Percentiles rank a stretch among this genome's conserved stretches.
Conservation (phyloP, 2,888 invertebrate species). For the Andrena chrysosceles region DNA sequence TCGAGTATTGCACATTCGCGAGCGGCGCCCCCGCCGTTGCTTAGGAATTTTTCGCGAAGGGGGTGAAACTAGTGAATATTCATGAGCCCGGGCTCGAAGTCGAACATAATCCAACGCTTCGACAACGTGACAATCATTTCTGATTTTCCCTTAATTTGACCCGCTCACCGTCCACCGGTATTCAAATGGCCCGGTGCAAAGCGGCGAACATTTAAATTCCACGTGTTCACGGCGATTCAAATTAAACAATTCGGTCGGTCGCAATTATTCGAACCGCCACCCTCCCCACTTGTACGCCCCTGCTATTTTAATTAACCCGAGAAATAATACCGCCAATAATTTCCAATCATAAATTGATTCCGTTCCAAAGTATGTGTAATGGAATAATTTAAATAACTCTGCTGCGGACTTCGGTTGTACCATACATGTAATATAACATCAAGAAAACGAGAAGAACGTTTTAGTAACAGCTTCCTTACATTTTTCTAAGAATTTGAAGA, state of each 20-base stretch:
- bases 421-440: too few species aligned
- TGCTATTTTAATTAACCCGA: conserved; percentile 45
- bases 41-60: conserved; percentile 61
- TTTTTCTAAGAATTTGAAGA: too few species aligned
- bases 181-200: conserved; percentile 50
- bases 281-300: not conserved
- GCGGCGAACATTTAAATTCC: conserved; percentile 58
- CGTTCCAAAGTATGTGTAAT: not conserved
- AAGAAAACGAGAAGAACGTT: too few species aligned
- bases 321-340: conserved; percentile 40
- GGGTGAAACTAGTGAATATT: conserved; percentile 63
- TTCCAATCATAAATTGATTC: conserved; percentile 2
- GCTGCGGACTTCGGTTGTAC: too few species aligned
- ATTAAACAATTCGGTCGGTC: conserved; percentile 56
- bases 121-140: conserved; percentile 64
- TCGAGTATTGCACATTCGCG: conserved; percentile 65
- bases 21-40: conserved; percentile 26
- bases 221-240: conserved; percentile 39
- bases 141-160: conserved; percentile 52
- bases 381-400: not conserved
- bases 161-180: conserved; percentile 24
- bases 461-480: too few species aligned
- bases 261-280: conserved; percentile 39
- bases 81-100: conserved; percentile 42
- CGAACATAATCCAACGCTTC: conserved; percentile 59